A percentile compares a stretch with the other conserved stretches of the same genome.
phyloP scores from a whole-genome alignment of 2,888 invertebrate genomes.

The Sarcophaga rosellei region DNA sequence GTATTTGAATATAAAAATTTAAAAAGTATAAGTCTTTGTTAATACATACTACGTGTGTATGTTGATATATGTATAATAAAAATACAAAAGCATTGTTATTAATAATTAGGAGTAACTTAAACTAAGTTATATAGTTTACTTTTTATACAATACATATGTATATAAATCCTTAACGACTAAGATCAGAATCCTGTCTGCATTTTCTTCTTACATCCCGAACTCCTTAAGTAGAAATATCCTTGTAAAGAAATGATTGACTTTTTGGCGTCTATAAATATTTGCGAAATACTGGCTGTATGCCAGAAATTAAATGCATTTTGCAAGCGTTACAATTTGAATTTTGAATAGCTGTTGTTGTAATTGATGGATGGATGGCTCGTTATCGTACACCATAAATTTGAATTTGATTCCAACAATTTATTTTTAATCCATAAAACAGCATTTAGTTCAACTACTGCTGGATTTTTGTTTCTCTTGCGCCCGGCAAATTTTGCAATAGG shows the following conservation, averaged over 20 bases:
- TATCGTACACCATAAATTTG: not conserved
- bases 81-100: too few relatives aligned
- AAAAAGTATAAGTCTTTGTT: too few relatives aligned
- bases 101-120: too few relatives aligned
- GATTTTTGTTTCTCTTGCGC: conserved; percentile 23
- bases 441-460: not conserved
- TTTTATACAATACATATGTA: too few relatives aligned
- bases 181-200: not conserved
- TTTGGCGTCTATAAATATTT: too few relatives aligned
- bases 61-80: too few relatives aligned
- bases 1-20: too few relatives aligned
- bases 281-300: too few relatives aligned
- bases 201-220: not conserved
- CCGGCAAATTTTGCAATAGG: conserved; percentile 67
- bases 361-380: too few relatives aligned
- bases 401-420: not conserved
- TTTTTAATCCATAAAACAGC: not conserved
- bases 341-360: not conserved
- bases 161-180: not conserved
- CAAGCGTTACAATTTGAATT: not conserved
- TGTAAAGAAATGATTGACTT: not conserved
- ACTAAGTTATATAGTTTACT: too few relatives aligned
- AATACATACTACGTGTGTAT: too few relatives aligned
- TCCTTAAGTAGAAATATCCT: not conserved
- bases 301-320: conserved; percentile 14